A percentile compares a stretch with the other conserved stretches of the same genome.
phyloP scores from a whole-genome alignment of 2,113 vertebrate species.

The Tringa solitaria region DNA sequence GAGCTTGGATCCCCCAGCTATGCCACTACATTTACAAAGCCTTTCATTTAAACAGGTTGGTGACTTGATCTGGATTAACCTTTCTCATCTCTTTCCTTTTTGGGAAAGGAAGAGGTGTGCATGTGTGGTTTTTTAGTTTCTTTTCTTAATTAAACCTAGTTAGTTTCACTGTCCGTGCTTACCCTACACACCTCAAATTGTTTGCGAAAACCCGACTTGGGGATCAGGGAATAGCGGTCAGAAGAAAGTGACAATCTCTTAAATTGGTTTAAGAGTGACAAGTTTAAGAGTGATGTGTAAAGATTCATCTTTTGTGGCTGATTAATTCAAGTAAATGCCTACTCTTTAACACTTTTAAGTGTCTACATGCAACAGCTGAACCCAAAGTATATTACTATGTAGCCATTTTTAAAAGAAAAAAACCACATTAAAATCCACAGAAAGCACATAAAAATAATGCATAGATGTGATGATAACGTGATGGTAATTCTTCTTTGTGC shows the following conservation, averaged over 20 bases:
- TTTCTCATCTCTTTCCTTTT: background rate
- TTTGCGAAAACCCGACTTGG: background rate
- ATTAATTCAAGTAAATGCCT: background rate
- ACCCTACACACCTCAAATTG: background rate
- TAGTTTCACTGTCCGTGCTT: background rate
- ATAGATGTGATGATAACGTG: background rate
- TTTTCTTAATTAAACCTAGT: background rate
- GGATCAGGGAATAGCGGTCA: background rate
- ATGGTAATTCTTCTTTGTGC: background rate
- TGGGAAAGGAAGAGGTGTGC: background rate
- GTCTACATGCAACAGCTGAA: background rate
- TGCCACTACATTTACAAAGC: background rate
- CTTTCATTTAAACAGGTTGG: background rate
- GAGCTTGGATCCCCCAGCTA: accelerated
- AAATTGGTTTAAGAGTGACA: background rate
- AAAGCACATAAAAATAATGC: background rate
- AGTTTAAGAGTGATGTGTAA: background rate
- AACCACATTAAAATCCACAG: background rate
- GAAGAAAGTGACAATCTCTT: background rate
- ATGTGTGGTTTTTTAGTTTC: accelerated
- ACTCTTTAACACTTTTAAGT: background rate
- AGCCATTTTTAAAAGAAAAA: background rate
- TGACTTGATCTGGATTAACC: background rate
- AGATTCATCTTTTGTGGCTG: background rate
- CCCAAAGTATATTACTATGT: background rate